phyloP scores from a whole-genome alignment of 2,113 vertebrate species.

The Ahaetulla prasina region DNA sequence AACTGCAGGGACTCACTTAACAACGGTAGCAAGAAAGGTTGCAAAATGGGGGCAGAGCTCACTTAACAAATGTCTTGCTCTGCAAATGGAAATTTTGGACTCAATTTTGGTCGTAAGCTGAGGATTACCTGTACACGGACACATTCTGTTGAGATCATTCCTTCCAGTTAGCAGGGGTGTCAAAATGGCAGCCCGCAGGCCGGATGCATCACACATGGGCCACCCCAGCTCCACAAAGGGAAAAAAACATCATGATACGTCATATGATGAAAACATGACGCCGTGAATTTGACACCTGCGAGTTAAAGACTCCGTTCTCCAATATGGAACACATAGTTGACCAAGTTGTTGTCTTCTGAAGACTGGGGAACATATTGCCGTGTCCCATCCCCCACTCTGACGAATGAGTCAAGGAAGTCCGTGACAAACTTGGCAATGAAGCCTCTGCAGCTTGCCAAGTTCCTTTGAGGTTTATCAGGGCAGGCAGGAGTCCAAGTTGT shows the following conservation, averaged over 20 bases:
- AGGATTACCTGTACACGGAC: neutral
- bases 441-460: too few relatives aligned
- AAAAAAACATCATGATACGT: rapidly evolving
- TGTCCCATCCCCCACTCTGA: too few relatives aligned
- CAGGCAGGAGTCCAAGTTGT: too few relatives aligned
- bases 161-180: neutral
- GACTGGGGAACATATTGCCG: too few relatives aligned
- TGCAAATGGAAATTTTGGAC: neutral
- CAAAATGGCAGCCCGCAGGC: rapidly evolving
- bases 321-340: neutral
- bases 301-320: neutral
- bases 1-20: neutral
- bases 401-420: too few relatives aligned
- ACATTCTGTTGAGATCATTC: neutral
- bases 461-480: too few relatives aligned
- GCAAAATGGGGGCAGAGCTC: neutral
- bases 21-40: neutral
- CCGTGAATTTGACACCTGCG: neutral
- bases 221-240: neutral
- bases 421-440: too few relatives aligned
- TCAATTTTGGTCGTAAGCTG: neutral
- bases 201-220: rapidly evolving
- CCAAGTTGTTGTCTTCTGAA: neutral
- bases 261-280: rapidly evolving
- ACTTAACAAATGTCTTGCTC: neutral